A percentile compares a stretch with the other conserved stretches of the same genome.
These are phyloP conservation scores for Dasysyrphus tricinctus DNA, from an alignment of 2,888 invertebrate genomes.

Conservation along the genomic window DNA sequence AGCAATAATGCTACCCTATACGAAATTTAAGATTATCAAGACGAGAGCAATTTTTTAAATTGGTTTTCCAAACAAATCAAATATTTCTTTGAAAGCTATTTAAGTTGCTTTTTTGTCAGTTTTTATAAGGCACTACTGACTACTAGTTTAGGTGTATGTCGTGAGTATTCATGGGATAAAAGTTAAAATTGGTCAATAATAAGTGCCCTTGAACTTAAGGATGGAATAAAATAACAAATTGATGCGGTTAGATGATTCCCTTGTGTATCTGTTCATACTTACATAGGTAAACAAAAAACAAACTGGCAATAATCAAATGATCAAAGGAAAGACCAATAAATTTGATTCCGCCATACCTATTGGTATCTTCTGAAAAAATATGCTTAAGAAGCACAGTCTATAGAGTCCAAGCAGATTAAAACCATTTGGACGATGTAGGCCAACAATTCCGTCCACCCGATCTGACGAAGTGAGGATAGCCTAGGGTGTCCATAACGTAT, in stretches of 20 bases:
- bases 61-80: slow-evolving; percentile 64
- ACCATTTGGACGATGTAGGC: too few species aligned
- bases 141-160: not conserved
- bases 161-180: not conserved
- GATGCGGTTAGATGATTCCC: not conserved
- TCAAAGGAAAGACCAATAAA: too few species aligned
- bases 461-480: too few species aligned
- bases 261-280: not conserved
- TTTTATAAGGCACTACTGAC: not conserved
- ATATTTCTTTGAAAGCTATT: slow-evolving; percentile 60
- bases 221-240: not conserved
- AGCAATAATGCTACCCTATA: slow-evolving; percentile 37
- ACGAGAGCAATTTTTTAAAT: slow-evolving; percentile 62
- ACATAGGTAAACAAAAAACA: too few species aligned
- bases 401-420: too few species aligned
- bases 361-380: too few species aligned
- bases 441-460: too few species aligned
- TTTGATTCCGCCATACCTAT: too few species aligned
- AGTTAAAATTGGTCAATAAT: not conserved
- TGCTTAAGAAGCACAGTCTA: too few species aligned
- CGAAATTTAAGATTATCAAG: slow-evolving; percentile 20
- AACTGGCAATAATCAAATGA: too few species aligned
- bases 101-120: not conserved
- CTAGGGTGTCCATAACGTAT: too few species aligned
- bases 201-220: not conserved